Base-by-base conservation (phyloP, 92 coral and sea anemone genomes). In the Porites cylindrica region DNA sequence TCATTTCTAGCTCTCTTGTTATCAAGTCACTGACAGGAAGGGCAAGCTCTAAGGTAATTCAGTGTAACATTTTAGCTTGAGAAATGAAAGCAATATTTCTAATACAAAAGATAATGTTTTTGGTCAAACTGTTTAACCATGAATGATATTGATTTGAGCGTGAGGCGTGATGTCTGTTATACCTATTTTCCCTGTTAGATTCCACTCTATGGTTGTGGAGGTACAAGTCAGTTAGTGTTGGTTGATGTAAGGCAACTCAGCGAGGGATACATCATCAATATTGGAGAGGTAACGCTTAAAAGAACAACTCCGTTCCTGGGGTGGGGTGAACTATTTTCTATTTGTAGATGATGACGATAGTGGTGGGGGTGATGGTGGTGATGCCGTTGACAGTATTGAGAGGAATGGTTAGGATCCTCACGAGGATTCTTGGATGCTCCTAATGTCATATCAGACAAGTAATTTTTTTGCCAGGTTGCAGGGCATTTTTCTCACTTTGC, bases 161-260 rank as follows among this genome's bases (percentile, higher is more conserved):
- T 38, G 47, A 38, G 47, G 6, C 3, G 47, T 38, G 0, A 29
- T 38, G 6, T 38, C 47, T 38, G 60, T 10, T 0, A 8, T 14
- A 10, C 11, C 13, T 11, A 0, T 14, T 3, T 51, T 26, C 71
- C 66, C 23, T 23, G 61, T 3, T 75, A 97, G 99, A 93, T 97
- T 11, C 99, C 98, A 23, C 79, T 97, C 58, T 93, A 93, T 91
- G 98, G 98, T n/a, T 95, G 96, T 82, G 99, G 99, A 5, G 99
- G 99, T 20, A 92, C 96, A 51, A 95, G 99, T 79, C 88, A 94
- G 58, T 91, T 97, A 72, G 93, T 91, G 23, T 71, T 97, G 60
- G 91, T 85, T 54, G 98, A 95, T 73, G 86, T 93, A 24, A 92
- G 93, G 54, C 96, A 97, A 88, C 95, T 94, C 2, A 92, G 96